Evolutionary conservation across 2,888 invertebrate species (phyloP).

Genomic region (Dromius quadrimaculatus): DNA sequence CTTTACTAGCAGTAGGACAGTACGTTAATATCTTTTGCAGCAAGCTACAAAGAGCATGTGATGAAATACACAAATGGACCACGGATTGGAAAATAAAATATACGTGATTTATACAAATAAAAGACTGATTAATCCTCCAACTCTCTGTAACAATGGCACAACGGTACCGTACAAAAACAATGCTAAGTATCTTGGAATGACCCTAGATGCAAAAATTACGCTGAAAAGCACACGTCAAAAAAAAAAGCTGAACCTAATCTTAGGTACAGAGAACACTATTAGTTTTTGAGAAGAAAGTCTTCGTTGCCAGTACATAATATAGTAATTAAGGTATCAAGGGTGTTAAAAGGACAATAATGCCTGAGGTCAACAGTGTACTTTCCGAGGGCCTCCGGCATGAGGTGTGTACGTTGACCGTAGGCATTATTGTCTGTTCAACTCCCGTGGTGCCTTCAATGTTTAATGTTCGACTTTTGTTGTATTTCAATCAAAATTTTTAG

Average conservation of each 20-base stretch:
- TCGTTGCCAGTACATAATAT: not conserved
- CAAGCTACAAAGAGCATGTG: slow-evolving; percentile 52
- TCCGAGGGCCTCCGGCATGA: no score
- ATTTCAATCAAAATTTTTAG: no score
- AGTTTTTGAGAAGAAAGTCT: not conserved
- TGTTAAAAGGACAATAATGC: no score
- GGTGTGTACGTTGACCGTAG: no score
- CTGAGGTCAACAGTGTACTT: no score
- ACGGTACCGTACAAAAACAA: not conserved
- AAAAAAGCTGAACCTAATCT: no score
- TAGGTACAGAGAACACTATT: not conserved
- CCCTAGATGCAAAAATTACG: no score
- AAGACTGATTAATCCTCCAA: not conserved
- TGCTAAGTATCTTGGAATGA: not conserved
- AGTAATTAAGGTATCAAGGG: no score
- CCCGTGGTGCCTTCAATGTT: no score
- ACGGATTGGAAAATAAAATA: slow-evolving; percentile 55
- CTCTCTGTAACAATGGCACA: not conserved
- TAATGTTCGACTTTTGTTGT: no score
- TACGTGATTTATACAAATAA: slow-evolving; percentile 55
- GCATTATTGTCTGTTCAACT: no score
- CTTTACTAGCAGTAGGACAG: slow-evolving; percentile 41
- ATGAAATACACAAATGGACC: slow-evolving; percentile 53
- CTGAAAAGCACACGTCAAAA: not conserved
- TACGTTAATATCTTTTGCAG: slow-evolving; percentile 13